Evolutionary conservation across 2,113 vertebrate genomes (phyloP).

Genomic region (Perca flavescens): DNA sequence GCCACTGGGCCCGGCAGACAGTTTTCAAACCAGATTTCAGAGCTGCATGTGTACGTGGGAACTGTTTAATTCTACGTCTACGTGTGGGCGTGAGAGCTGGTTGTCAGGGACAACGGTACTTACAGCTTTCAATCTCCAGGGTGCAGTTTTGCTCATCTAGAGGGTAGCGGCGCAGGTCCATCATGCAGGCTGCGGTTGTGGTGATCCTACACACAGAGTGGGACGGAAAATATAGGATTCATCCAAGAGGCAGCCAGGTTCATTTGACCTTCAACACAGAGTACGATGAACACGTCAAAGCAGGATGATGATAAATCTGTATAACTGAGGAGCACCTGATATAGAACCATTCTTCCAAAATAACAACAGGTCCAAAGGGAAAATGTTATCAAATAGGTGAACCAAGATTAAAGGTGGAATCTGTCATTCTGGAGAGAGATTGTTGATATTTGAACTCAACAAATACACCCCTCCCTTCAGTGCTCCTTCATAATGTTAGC

Average conservation of each 20-base stretch:
- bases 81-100: conserved; percentile 67
- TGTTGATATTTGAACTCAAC: too few relatives aligned
- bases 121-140: conserved; percentile 98
- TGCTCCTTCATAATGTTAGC: too few relatives aligned
- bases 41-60: conserved; percentile 54
- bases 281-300: neutral
- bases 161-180: conserved; percentile 96
- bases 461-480: too few relatives aligned
- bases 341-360: neutral
- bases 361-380: conserved; percentile 5
- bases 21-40: conserved; percentile 33
- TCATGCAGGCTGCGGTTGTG: conserved; percentile 98
- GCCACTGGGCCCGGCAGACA: conserved; percentile 47
- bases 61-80: conserved; percentile 53
- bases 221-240: conserved; percentile 45
- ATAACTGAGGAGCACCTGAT: neutral
- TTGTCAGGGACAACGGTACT: conserved; percentile 84
- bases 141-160: conserved; percentile 98
- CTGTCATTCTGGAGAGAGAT: too few relatives aligned
- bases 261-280: conserved; percentile 48
- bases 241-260: conserved; percentile 20
- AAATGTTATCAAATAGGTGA: conserved; percentile 20
- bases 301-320: conserved; percentile 33
- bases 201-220: conserved; percentile 89
- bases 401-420: neutral